Evolutionary conservation across 2,797 vertebrate species (phyloP).

Genomic region (Margarornis squamiger): DNA sequence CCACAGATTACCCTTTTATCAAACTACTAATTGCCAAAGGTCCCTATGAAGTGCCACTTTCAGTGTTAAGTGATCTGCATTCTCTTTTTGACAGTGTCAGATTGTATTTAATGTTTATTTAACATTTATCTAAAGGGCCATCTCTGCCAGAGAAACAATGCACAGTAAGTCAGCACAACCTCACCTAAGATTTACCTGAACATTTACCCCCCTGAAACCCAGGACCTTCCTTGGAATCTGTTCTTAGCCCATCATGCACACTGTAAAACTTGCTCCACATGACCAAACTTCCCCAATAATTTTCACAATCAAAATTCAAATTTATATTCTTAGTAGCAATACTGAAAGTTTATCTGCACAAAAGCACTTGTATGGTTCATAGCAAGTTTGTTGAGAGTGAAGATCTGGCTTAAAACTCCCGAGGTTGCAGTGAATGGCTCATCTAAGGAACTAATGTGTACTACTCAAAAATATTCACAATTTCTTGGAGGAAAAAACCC

Average conservation of each 20-base stretch:
- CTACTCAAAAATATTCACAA: neutral
- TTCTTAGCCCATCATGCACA: neutral
- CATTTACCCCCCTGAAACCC: neutral
- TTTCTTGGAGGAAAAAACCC: neutral
- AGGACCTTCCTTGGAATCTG: neutral
- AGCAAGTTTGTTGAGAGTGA: neutral
- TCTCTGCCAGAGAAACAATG: neutral
- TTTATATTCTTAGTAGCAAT: neutral
- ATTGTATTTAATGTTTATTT: neutral
- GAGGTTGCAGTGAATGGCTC: neutral
- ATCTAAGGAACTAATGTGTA: neutral
- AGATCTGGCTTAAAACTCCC: neutral
- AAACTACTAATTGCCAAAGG: constrained; percentile 33
- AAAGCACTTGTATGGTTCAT: neutral
- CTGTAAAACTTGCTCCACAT: neutral
- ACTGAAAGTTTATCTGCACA: neutral
- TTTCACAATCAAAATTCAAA: neutral
- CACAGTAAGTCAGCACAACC: neutral
- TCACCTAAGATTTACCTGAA: neutral
- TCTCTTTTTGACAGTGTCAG: neutral
- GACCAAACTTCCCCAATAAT: neutral
- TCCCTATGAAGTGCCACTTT: neutral
- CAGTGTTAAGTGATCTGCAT: neutral
- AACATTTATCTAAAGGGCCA: neutral
- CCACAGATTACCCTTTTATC: constrained; percentile 19